Base-by-base conservation (phyloP, 2,888 invertebrate species). In the Catocala sponsa region DNA sequence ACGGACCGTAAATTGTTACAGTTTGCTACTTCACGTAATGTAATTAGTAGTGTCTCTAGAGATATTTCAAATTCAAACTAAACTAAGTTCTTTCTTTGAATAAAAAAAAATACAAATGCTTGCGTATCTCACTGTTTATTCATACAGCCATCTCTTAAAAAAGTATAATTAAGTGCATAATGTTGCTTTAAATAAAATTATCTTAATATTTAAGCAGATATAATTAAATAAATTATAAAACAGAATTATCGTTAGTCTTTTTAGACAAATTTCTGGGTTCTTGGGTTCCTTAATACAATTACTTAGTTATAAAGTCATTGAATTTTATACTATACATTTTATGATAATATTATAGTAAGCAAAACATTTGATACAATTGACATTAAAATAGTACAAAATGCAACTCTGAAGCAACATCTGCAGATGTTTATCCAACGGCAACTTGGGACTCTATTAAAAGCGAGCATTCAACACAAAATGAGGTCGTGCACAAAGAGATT, bases 401-500 rank as follows among this genome's bases (percentile, higher is more conserved):
- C 56, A 68, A 70, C 66, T 72, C 58, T 59, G 59, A 44, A 65
- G 70, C 67, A 76, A 69, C 79, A 80, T 77, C 74, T 76, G 67
- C 78, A 82, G 82, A 85, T 82, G 80, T 81, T 82, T 81, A 81
- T 81, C 81, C 78, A 79, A 82, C 80, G 81, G 68, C 77, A 70
- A 74, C 80, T 79, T 74, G 79, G 79, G 79, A 75, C 78, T 79
- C 75, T 80, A 83, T 85, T 82, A 83, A 84, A 84, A 78, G 72
- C 81, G 80, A 68, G 84, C 79, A 84, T 88, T 89, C 87, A 87
- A 74, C 74, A 76, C 82, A 80, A 86, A 90, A 89, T 85, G 89
- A 89, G 90, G 90, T 89, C 91, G 88, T 83, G 85, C 85, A 88
- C 86, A 86, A 88, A 87, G 86, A 85, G 87, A 89, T 88, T 87